These are phyloP conservation scores for Yponomeuta sedellus DNA, from an alignment of 2,888 invertebrate genomes.

Conservation along the genomic window DNA sequence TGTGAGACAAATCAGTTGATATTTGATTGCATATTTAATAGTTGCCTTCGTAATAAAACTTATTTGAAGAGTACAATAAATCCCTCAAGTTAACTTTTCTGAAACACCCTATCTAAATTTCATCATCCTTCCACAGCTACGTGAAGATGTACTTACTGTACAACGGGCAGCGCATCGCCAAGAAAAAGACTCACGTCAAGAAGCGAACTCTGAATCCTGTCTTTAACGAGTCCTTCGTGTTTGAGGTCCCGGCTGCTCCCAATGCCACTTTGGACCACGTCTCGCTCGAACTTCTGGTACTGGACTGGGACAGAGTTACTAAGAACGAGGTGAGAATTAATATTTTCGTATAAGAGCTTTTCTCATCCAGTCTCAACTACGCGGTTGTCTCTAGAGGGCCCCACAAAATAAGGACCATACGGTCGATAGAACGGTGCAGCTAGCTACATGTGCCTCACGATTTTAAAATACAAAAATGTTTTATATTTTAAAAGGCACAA, in stretches of 20 bases:
- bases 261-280: conserved; percentile 87
- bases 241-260: conserved; percentile 91
- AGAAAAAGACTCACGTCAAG: conserved; percentile 99
- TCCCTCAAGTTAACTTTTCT: neutral
- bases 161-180: conserved; percentile 98
- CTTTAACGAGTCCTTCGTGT: conserved; percentile 99
- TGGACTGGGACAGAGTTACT: conserved; percentile 98
- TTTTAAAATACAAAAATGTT: too few species aligned
- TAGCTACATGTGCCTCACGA: too few species aligned
- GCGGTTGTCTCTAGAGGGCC: too few species aligned
- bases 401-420: too few species aligned
- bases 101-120: neutral
- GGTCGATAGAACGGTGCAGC: too few species aligned
- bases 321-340: conserved; percentile 89
- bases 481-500: too few species aligned
- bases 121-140: conserved; percentile 47
- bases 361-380: too few species aligned
- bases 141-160: conserved; percentile 98
- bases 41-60: too few species aligned
- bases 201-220: conserved; percentile 98
- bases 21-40: too few species aligned
- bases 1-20: too few species aligned
- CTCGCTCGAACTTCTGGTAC: conserved; percentile 89
- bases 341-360: too few species aligned
- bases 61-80: conserved; percentile 32